Evolutionary conservation across 2,113 vertebrate genomes (phyloP).

Genomic region (Alligator mississippiensis): DNA sequence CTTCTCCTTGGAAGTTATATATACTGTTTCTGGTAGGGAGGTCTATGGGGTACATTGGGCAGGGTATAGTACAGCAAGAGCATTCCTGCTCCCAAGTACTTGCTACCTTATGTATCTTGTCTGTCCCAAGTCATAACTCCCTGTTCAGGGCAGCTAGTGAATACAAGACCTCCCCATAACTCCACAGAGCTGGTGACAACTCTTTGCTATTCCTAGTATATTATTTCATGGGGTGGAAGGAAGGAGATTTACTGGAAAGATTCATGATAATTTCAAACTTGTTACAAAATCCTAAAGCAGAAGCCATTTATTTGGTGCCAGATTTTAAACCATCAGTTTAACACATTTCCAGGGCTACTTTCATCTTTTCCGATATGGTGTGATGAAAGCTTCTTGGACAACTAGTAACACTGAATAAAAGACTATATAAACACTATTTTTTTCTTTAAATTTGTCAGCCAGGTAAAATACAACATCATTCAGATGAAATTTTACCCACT

Average conservation of each 20-base stretch:
- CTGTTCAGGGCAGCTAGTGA: background rate
- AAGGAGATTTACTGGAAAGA: background rate
- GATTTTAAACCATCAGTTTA: background rate
- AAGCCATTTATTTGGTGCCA: background rate
- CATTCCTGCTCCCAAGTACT: background rate
- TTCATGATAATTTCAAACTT: background rate
- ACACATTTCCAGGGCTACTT: background rate
- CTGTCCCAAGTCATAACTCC: background rate
- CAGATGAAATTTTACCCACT: background rate
- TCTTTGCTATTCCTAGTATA: background rate
- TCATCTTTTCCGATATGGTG: background rate
- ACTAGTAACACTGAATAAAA: background rate
- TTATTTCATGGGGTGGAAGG: background rate
- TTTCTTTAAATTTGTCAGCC: background rate
- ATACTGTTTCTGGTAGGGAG: too few species aligned
- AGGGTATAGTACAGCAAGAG: background rate
- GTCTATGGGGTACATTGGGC: background rate
- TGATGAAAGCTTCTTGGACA: accelerated
- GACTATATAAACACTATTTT: background rate
- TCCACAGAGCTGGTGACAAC: background rate
- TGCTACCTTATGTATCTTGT: background rate
- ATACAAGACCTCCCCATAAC: background rate
- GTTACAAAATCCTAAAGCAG: background rate
- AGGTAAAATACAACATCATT: background rate
- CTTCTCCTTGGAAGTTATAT: background rate